Evolutionary conservation across 2,797 vertebrate genomes (phyloP).

Genomic region (Anolis apletophallus): DNA sequence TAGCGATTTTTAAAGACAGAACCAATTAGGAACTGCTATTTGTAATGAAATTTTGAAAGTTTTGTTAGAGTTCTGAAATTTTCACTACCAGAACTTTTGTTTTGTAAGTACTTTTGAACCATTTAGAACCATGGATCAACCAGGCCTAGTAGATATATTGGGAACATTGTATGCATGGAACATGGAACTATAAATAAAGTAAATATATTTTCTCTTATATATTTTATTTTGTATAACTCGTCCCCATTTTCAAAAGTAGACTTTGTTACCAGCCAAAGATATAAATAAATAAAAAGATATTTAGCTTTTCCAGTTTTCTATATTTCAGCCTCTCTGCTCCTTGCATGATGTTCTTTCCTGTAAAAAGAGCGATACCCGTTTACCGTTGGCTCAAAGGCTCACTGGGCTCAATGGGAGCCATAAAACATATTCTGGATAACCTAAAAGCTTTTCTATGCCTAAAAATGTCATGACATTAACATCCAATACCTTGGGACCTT

Average conservation of each 20-base stretch:
- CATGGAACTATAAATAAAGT: background rate
- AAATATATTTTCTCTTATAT: background rate
- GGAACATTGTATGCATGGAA: background rate
- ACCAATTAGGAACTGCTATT: no score
- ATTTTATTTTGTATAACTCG: background rate
- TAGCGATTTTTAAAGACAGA: no score
- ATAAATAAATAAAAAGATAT: background rate
- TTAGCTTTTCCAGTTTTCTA: background rate
- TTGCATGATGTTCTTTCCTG: constrained; percentile 11
- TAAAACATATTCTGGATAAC: constrained; percentile 68
- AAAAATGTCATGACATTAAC: constrained; percentile 74
- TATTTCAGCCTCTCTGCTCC: background rate
- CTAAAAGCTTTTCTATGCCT: constrained; percentile 67
- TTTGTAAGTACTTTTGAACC: no score
- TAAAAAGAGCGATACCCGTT: constrained; percentile 53
- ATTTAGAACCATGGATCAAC: no score
- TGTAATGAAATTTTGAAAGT: no score
- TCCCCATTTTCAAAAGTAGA: background rate
- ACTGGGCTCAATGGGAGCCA: constrained; percentile 51
- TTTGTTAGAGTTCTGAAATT: no score
- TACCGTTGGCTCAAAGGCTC: constrained; percentile 48
- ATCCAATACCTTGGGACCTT: constrained; percentile 65
- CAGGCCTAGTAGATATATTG: background rate
- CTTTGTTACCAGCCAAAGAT: constrained; percentile 9
- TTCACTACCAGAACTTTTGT: no score